These are phyloP conservation scores for Anomalospiza imberbis DNA, from an alignment of 2,797 vertebrate genomes.

Conservation along the genomic window DNA sequence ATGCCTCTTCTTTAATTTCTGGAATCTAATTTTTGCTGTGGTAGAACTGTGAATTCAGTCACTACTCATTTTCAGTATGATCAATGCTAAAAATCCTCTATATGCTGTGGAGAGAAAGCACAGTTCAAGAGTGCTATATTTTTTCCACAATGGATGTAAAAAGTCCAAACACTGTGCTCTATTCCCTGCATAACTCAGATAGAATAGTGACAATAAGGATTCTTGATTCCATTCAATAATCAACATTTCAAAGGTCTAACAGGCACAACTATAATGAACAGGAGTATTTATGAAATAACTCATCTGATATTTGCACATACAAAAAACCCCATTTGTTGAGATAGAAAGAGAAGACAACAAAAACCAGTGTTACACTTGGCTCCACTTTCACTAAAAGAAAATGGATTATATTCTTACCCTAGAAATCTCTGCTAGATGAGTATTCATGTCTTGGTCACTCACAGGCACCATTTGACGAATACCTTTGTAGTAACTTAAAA, in stretches of 20 bases:
- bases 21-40: neutral
- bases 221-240: neutral
- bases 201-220: neutral
- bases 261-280: neutral
- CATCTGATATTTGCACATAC: neutral
- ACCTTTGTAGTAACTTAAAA: slow-evolving; percentile 91
- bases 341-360: neutral
- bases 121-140: neutral
- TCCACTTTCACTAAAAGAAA: neutral
- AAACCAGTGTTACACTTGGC: neutral
- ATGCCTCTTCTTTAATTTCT: neutral
- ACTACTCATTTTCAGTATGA: neutral
- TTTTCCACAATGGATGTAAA: neutral
- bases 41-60: neutral
- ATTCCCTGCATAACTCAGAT: neutral
- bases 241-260: neutral
- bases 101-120: neutral
- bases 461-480: slow-evolving; percentile 95
- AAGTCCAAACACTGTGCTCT: neutral
- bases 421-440: slow-evolving; percentile 96
- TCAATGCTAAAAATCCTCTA: neutral
- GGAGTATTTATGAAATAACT: neutral
- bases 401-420: slow-evolving; percentile 80
- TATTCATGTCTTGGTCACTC: slow-evolving; percentile 99
- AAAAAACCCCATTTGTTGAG: neutral